phyloP scores from a whole-genome alignment of 1,140 invertebrate species.

The Aradophagus sp. region DNA sequence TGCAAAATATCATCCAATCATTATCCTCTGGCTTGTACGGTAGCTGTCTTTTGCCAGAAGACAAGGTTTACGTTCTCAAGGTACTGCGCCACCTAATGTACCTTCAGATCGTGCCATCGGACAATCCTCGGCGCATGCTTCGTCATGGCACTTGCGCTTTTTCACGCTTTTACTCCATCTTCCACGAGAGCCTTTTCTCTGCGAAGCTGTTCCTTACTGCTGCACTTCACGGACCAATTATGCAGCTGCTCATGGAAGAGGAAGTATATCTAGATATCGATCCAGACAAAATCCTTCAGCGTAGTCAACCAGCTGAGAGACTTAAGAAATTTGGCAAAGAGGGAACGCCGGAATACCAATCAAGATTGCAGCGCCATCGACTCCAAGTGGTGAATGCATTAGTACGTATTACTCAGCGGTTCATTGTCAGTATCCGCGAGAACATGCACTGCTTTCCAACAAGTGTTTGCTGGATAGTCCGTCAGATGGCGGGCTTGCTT shows the following conservation, averaged over 20 bases:
- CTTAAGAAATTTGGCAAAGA: conserved; percentile 87
- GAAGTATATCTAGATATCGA: conserved; percentile 95
- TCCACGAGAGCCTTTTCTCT: conserved; percentile 92
- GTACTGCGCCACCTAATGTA: conserved; percentile 88
- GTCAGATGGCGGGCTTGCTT: conserved; percentile 83
- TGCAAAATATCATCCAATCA: conserved; percentile 81
- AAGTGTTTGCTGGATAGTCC: conserved; percentile 84
- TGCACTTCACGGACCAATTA: conserved; percentile 92
- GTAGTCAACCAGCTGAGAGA: conserved; percentile 82
- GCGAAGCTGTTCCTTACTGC: conserved; percentile 95
- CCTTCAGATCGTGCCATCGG: conserved; percentile 85
- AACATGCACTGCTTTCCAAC: conserved; percentile 95
- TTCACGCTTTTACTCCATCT: conserved; percentile 89
- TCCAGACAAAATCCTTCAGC: conserved; percentile 87
- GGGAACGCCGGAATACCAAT: conserved; percentile 81
- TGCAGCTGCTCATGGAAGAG: conserved; percentile 93
- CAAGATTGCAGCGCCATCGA: conserved; percentile 84
- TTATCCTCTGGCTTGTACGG: conserved; percentile 89
- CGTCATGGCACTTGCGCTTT: conserved; percentile 91
- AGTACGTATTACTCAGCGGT: conserved; percentile 85
- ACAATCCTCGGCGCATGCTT: conserved; percentile 90
- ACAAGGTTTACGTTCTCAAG: conserved; percentile 86
- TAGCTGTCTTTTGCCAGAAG: conserved; percentile 86
- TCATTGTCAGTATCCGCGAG: conserved; percentile 88
- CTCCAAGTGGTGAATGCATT: conserved; percentile 87